A percentile compares a stretch with the other conserved stretches of the same genome.
These are phyloP conservation scores for Tupaia tana DNA, from an alignment of 2,113 vertebrate species.

Conservation along the genomic window DNA sequence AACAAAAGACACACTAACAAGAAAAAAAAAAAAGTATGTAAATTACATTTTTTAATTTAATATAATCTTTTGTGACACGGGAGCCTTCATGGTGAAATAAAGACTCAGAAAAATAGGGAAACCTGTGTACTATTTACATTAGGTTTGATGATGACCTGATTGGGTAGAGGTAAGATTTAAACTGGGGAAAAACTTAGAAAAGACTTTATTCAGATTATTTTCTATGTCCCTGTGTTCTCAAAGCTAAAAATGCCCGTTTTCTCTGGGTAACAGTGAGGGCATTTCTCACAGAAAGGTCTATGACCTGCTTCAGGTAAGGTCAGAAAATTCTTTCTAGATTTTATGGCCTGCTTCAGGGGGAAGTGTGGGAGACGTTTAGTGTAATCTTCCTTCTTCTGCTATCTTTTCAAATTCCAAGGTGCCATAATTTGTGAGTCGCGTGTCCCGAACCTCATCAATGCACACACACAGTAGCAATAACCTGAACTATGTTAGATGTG, in stretches of 20 bases:
- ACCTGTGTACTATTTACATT: background rate
- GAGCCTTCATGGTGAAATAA: background rate
- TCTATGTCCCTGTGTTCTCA: background rate
- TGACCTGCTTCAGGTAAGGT: background rate
- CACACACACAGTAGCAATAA: background rate
- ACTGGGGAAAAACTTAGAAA: background rate
- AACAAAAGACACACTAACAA: background rate
- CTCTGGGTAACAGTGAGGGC: background rate
- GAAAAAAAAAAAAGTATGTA: too few species aligned
- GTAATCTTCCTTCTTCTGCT: background rate
- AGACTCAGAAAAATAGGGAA: background rate
- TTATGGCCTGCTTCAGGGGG: background rate
- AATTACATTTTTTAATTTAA: too few species aligned
- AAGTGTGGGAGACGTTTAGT: background rate
- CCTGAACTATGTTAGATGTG: background rate
- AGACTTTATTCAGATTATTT: background rate
- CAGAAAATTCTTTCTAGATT: background rate
- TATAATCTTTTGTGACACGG: background rate
- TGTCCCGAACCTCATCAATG: background rate
- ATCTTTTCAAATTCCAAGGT: background rate
- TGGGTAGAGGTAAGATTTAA: background rate
- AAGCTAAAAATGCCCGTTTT: background rate
- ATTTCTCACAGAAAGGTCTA: background rate
- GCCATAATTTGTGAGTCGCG: background rate
- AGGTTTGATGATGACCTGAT: background rate